A percentile compares a stretch with the other conserved stretches of the same genome.
phyloP scores from a whole-genome alignment of 2,888 invertebrate species.

The Ophion ventricosus region DNA sequence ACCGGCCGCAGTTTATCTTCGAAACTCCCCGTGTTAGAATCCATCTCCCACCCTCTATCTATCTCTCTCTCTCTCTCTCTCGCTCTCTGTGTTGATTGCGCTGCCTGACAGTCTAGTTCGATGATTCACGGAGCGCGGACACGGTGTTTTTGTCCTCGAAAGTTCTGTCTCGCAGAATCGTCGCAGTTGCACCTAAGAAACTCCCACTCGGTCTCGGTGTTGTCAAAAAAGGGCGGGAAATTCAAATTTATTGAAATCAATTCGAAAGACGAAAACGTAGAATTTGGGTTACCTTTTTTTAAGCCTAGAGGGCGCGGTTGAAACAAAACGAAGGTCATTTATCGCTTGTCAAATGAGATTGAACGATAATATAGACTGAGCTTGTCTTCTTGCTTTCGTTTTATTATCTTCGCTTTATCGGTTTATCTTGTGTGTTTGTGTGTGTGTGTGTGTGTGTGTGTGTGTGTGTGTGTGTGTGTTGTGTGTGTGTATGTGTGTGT shows the following conservation, averaged over 20 bases:
- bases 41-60: conserved; percentile 17
- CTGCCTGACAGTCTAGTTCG: conserved; percentile 36
- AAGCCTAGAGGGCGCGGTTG: background rate
- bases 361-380: conserved; percentile 6
- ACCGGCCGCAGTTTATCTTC: conserved; percentile 67
- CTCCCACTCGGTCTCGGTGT: background rate
- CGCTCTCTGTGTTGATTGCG: conserved; percentile 33
- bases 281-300: background rate
- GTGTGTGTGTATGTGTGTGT: background rate
- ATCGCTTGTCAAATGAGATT: background rate
- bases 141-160: background rate
- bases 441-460: background rate
- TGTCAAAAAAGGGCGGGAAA: conserved; percentile 20
- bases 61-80: conserved; percentile 10
- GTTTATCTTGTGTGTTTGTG: background rate
- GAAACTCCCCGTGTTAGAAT: conserved; percentile 36
- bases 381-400: background rate
- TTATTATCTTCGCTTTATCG: background rate
- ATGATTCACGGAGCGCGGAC: conserved; percentile 41
- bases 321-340: background rate
- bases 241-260: background rate
- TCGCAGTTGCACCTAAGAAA: background rate
- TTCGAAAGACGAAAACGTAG: background rate
- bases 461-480: background rate
- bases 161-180: background rate